A percentile compares a stretch with the other conserved stretches of the same genome.
phyloP scores from a whole-genome alignment of 2,888 invertebrate genomes.

The Pardosa pseudoannulata region DNA sequence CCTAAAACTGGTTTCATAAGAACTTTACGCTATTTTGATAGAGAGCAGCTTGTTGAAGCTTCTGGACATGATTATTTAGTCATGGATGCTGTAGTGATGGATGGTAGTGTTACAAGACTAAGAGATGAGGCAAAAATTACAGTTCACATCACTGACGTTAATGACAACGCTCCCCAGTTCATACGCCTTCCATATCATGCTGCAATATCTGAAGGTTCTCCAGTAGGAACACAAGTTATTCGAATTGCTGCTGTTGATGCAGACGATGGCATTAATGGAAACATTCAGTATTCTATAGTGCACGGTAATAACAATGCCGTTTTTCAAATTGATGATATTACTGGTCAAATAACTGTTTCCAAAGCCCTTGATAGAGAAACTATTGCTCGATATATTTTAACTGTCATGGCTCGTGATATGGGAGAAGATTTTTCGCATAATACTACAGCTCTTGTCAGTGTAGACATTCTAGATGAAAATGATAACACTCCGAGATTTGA shows the following conservation, averaged over 20 bases:
- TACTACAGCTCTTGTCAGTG: conserved; percentile 85
- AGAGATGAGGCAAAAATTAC: conserved; percentile 91
- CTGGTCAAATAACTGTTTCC: conserved; percentile 89
- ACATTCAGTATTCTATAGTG: conserved; percentile 89
- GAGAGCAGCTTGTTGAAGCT: conserved; percentile 88
- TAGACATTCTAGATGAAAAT: conserved; percentile 94
- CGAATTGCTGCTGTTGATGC: conserved; percentile 90
- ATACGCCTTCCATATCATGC: conserved; percentile 89
- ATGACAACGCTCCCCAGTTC: conserved; percentile 89
- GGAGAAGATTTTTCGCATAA: conserved; percentile 84
- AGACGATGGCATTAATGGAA: conserved; percentile 92
- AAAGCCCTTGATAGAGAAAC: conserved; percentile 90
- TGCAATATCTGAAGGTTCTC: conserved; percentile 92
- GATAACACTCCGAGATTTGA: conserved; percentile 90
- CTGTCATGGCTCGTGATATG: conserved; percentile 90
- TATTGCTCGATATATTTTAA: conserved; percentile 85
- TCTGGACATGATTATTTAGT: conserved; percentile 88
- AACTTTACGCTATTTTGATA: conserved; percentile 90
- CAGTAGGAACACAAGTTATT: conserved; percentile 88
- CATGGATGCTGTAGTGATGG: conserved; percentile 91
- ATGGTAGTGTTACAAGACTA: conserved; percentile 86
- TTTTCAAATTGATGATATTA: conserved; percentile 90
- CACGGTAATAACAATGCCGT: conserved; percentile 87
- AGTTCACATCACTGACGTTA: conserved; percentile 91
- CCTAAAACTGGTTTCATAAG: conserved; percentile 93